Conservation (phyloP, 2,888 invertebrate species). For the Epinotia brunnichana region DNA sequence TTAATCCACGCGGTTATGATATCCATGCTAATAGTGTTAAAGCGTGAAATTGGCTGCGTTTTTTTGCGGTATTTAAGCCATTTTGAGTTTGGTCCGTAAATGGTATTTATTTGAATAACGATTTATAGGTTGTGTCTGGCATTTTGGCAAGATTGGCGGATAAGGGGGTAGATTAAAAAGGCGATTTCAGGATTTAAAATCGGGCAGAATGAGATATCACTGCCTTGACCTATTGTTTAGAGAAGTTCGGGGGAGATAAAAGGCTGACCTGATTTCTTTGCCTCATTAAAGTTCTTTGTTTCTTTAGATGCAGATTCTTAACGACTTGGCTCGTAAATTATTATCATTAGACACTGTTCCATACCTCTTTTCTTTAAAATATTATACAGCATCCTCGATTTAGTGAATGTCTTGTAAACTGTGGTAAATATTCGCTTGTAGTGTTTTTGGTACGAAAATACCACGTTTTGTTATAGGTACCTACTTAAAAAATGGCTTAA, state of each 20-base stretch:
- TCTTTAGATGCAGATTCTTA: constrained; percentile 12
- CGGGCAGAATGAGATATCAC: constrained; percentile 59
- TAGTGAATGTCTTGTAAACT: background rate
- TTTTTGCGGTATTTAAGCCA: constrained; percentile 51
- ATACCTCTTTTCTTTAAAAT: background rate
- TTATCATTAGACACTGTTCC: background rate
- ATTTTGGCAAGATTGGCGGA: constrained; percentile 81
- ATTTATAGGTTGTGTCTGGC: constrained; percentile 82
- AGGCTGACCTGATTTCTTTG: constrained; percentile 8
- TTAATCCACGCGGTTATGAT: constrained; percentile 52
- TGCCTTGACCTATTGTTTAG: constrained; percentile 52
- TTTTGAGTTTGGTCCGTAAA: constrained; percentile 52
- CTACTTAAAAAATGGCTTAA: no score
- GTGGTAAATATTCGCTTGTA: background rate
- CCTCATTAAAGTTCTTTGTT: constrained; percentile 21
- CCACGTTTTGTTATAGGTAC: no score
- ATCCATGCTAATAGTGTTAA: constrained; percentile 51
- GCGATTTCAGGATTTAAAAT: constrained; percentile 39
- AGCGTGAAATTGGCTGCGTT: constrained; percentile 50
- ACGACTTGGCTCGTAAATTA: background rate
- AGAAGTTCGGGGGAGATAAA: constrained; percentile 24
- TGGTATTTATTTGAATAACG: constrained; percentile 82
- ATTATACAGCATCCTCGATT: background rate
- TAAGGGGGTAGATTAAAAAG: constrained; percentile 75
- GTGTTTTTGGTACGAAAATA: no score